Evolutionary conservation across 1,140 invertebrate genomes (phyloP), one percentile per base, ranked within the genome.

Genomic region (Nephotettix cincticeps): DNA sequence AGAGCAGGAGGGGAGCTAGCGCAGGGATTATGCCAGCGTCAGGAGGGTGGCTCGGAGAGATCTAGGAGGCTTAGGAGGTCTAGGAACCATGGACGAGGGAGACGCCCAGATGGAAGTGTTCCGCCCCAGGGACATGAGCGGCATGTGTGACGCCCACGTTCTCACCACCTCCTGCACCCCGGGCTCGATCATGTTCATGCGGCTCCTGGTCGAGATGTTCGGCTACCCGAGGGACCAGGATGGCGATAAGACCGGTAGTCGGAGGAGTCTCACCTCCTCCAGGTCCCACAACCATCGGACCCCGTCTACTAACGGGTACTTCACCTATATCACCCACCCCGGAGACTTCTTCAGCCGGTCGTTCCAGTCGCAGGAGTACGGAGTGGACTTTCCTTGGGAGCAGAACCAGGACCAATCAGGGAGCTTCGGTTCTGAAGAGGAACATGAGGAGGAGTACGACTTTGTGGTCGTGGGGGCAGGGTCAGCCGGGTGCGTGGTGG

Each of bases 401-500:
- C n/a, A n/a, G n/a, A n/a, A n/a, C n/a, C n/a, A n/a, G n/a, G 47
- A 61, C 29, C 23, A 61, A 25, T 29, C 27, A 6, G 47, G 29
- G 43, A n/a, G 4, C 21, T n/a, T n/a, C n/a, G n/a, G n/a, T n/a
- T n/a, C n/a, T 6, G 47, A 19, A n/a, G 47, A 19, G 47, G 47
- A 27, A 17, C 32, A 75, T 47, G 3, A 45, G 1, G 67, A 43
- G 19, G 71, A 71, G 32, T 87, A 86, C 71, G 86, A 88, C 72
- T 88, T 86, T 74, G 83, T 87, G 32, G 83, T 87, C 1, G 80
- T 87, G 79, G 77, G 87, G 21, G 83, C 86, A 76, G 83, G 76
- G 13, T 75, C 76, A 1, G 73, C 76, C 9, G 76, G 76, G 19
- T 76, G 73, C 51, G 76, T 77, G 14, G 32, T 77, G 0, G 76